phyloP scores from a whole-genome alignment of 2,888 invertebrate genomes.

The Morpho helenor region DNA sequence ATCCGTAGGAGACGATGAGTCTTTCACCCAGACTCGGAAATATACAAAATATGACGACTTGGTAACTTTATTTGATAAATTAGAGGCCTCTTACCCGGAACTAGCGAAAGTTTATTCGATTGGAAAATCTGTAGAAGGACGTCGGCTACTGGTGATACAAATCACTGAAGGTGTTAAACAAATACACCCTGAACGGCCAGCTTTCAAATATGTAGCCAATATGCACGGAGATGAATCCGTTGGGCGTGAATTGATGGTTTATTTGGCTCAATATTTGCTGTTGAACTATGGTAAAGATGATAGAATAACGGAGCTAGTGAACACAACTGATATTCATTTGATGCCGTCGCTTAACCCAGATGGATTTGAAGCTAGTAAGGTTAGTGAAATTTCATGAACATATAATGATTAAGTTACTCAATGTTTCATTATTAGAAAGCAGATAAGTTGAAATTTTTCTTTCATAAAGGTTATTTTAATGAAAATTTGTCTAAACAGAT shows the following conservation, averaged over 20 bases:
- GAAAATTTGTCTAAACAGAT: too few species aligned
- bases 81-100: slow-evolving; percentile 83
- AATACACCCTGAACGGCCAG: slow-evolving; percentile 84
- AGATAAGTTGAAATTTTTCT: too few species aligned
- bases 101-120: slow-evolving; percentile 85
- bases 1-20: slow-evolving; percentile 65
- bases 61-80: slow-evolving; percentile 79
- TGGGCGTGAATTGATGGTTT: slow-evolving; percentile 90
- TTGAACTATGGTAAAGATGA: slow-evolving; percentile 84
- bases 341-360: slow-evolving; percentile 99
- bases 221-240: slow-evolving; percentile 98
- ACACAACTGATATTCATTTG: slow-evolving; percentile 94
- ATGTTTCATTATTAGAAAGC: background rate
- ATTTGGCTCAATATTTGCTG: slow-evolving; percentile 91
- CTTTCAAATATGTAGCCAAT: slow-evolving; percentile 96
- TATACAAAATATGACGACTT: slow-evolving; percentile 87
- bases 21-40: slow-evolving; percentile 77
- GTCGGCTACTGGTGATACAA: slow-evolving; percentile 90
- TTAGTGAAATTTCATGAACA: slow-evolving; percentile 48
- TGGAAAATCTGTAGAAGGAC: slow-evolving; percentile 90
- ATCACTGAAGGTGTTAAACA: slow-evolving; percentile 84
- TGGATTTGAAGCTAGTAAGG: slow-evolving; percentile 92
- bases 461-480: too few species aligned
- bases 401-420: background rate
- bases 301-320: slow-evolving; percentile 87